Evolutionary conservation across 1,140 invertebrate genomes (phyloP), one percentile per base, ranked within the genome.

Genomic region (Mercenaria mercenaria): DNA sequence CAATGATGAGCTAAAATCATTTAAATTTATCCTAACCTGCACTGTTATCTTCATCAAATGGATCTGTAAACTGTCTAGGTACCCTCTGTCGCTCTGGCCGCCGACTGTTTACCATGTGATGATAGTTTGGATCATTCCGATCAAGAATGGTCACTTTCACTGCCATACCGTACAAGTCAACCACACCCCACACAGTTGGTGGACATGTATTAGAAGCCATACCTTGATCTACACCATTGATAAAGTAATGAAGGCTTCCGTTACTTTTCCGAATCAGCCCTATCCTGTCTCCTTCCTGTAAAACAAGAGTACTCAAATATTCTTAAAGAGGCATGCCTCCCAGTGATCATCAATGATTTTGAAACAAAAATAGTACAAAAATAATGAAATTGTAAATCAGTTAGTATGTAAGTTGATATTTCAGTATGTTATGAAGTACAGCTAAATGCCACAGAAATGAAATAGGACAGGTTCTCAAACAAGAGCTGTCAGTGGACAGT

Each of bases 141-240:
- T 95, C 94, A 15, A 95, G 81, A 32, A 95, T 95, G 67, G 92
- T 95, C 23, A 98, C 98, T 96, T 99, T 99, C 0, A 99, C 98
- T 34, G 98, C 99, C 98, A 99, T 96, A 18, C 95, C 95, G 89
- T 96, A 96, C 0, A 96, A 93, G 84, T 96, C 95, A n/a, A 96
- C 95, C 13, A 96, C 95, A 1, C 95, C 95, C 95, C 95, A 96
- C 11, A 95, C 94, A 15, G 93, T 93, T 10, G 88, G 72, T 0
- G 95, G 94, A 8, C 94, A 92, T 29, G 93, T 93, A 6, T 92
- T 93, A n/a, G 95, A 93, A 11, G 95, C 95, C 67, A 96, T 92
- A 10, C 95, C 95, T 85, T 96, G 95, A 87, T 96, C 95, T 29
- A 94, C 91, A 41, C 95, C 95, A 90, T 96, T 96, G 87, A 96